Conservation (phyloP, 2,888 invertebrate genomes). For the Anorthoa munda region DNA sequence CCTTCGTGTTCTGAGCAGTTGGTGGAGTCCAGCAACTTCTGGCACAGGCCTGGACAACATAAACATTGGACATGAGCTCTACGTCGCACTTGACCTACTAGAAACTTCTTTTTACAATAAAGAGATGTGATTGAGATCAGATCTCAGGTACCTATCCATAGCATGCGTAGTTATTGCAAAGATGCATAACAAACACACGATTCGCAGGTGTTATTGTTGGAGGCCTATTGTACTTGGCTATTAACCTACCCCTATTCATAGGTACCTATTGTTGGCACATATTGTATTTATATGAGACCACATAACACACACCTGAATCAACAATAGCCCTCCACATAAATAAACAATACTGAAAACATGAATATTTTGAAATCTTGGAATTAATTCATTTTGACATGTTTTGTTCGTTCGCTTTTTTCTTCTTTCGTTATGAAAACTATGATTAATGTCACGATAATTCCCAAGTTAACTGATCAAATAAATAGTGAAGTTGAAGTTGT, state of each 20-base stretch:
- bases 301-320: conserved; percentile 22
- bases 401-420: background rate
- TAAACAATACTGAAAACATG: conserved; percentile 13
- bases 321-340: conserved; percentile 9
- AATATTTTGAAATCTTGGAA: background rate
- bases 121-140: background rate
- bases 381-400: background rate
- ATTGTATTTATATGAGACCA: background rate
- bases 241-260: background rate
- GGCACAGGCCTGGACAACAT: conserved; percentile 95
- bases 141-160: background rate
- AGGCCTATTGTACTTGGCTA: conserved; percentile 3
- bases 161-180: background rate
- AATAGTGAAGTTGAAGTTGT: background rate
- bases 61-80: conserved; percentile 41
- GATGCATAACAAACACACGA: background rate
- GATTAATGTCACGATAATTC: background rate
- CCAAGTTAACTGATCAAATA: background rate
- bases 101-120: background rate
- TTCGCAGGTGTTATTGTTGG: conserved; percentile 3
- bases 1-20: conserved; percentile 99
- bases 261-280: background rate
- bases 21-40: conserved; percentile 99
- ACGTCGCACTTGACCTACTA: background rate
- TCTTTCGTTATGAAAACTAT: background rate